Evolutionary conservation across 2,797 vertebrate genomes (phyloP), one percentile per base, ranked within the genome.

Genomic region (Serranus cabrilla): DNA sequence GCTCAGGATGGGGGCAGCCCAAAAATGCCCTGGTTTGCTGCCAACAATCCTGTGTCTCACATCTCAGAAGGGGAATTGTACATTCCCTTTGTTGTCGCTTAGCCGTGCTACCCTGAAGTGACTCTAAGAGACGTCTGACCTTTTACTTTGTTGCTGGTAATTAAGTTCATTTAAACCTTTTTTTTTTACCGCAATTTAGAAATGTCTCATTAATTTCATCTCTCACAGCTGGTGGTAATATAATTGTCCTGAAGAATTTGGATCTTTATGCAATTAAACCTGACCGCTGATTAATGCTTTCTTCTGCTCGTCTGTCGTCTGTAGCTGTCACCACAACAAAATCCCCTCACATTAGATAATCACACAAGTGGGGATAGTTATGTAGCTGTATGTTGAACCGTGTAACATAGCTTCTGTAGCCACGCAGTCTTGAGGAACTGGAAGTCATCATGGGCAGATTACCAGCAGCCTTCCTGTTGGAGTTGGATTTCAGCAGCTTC

Each of bases 21-120:
- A 82, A 78, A 88, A 89, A 89, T 86, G 84, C 61, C 16, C 80
- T 86, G 86, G 86, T 90, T 54, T 49, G 60, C 66, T 81, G 84
- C 84, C 89, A 91, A 84, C 69, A 82, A 52, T 77, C 74, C 51
- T 51, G 61, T 60, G 79, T 90, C 82, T 82, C 79, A 74, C 63
- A 60, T 88, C 82, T 80, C 78, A 81, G 65, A 71, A 37, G 42
- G 34, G 71, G 76, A 81, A 83, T 65, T 75, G 79, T 66, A 71
- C 60, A 60, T 76, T 84, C 76, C 74, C 72, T 69, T 68, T 78
- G 83, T 81, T 81, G 85, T 66, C 46, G 21, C 83, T 74, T 74
- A 70, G 75, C 82, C 69, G 51, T 56, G 69, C 63, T 72, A 23
- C 71, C 42, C 81, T 59, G 71, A 74, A 82, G 69, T 84, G 67